Base-by-base conservation (phyloP, 2,888 invertebrate species). In the Polyommatus iphigenia region DNA sequence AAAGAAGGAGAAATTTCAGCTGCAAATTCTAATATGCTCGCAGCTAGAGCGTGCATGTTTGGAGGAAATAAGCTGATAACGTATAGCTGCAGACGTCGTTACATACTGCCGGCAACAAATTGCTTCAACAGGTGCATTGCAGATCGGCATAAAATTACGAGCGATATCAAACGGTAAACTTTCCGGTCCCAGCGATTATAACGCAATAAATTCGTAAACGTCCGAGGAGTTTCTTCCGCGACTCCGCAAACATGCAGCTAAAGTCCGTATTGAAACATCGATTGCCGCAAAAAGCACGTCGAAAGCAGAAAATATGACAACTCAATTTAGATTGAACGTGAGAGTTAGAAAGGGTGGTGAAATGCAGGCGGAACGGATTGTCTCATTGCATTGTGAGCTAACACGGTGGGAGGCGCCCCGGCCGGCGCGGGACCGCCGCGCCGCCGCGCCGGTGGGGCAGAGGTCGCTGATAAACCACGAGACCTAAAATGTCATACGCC, bases 281-380 rank as follows among this genome's bases (percentile, higher is more conserved):
- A 76, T 78, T 71, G 36, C 20, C 50, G 67, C 78, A 54, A 72
- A 77, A 71, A 76, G 57, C 32, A 41, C 79, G 81, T 83, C 77
- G 83, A 90, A 90, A 88, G 86, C 86, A 88, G 87, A 88, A 87
- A 89, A 90, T 89, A 88, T 90, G 91, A 91, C 91, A 89, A 87
- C 88, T 89, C 90, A 89, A 91, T 92, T 90, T 90, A 89, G 89
- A 91, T 88, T 87, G 89, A 91, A 87, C 84, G 88, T 85, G 88
- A 89, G 89, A 88, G 87, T 87, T 87, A 86, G 87, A 85, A 87
- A 87, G 86, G 86, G 85, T 86, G 86, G 88, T 86, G 87, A 90
- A 87, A 89, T 87, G 89, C 87, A 87, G 81, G 87, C 91, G 90
- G 88, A 90, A 90, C 91, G 84, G 86, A 92, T 89, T 84, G 85